Base-by-base conservation (phyloP, 2,888 invertebrate genomes). In the Malthinus flaveolus region DNA sequence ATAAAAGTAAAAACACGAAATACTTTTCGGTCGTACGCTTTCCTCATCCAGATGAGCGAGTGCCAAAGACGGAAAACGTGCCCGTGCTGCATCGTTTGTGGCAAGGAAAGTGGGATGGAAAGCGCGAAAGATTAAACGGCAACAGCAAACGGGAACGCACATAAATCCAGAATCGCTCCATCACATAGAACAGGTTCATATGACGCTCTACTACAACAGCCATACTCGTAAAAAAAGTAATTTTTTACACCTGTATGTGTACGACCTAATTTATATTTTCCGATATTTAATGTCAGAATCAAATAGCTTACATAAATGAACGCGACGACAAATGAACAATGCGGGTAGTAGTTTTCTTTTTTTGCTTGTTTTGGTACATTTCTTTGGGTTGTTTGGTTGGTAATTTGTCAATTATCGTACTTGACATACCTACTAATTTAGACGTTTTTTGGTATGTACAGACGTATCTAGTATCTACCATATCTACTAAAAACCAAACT, bases 111-210 rank as follows among this genome's bases (percentile, higher is more conserved):
- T 53, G 60, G 56, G 60, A 61, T 49, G 60, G 56, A 56, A 56
- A 53, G 60, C 52, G 56, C 56, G 53, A 61, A 61, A 61, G 60
- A 61, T 61, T 61, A 61, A 61, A 52, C 56, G 56, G 60, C 52
- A 45, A 56, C 60, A 55, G 51, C 52, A 56, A 51, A 56, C 56
- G 56, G 56, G 56, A 61, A 53, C 56, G 56, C 56, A 52, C 56
- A 49, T 61, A 61, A 61, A 61, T 56, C 56, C 56, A 61, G 56
- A 56, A 53, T 53, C 56, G 56, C 56, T 59, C 52, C 37, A 56
- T 61, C 60, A 61, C 56, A 56, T 56, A 45, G 54, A 54, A 37
- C 54, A 32, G 49, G 32, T 32, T 53, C 49, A 52, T 57, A 54
- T 44, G 49, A 54, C 54, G 49, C 48, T 23, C 23, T 52, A 47